Evolutionary conservation across 1,140 invertebrate species (phyloP).

Genomic region (Rhopalosiphum maidis): DNA sequence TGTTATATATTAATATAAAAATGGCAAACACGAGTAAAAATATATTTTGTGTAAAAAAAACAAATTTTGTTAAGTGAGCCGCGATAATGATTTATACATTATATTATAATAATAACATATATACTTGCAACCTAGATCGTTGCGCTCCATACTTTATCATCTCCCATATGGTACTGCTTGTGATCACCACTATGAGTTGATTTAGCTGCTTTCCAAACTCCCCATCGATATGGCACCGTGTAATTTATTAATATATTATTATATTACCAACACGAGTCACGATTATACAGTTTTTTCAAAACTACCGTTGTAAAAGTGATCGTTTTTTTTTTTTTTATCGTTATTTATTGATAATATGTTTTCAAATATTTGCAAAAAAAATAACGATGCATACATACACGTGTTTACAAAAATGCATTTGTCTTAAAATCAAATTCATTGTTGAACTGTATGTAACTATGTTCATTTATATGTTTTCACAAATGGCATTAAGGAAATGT

Average conservation of each 20-base stretch:
- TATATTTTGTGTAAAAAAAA: neutral
- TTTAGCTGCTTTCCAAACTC: neutral
- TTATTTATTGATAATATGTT: neutral
- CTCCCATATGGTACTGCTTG: neutral
- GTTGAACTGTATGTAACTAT: neutral
- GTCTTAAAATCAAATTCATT: neutral
- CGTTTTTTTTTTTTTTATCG: neutral
- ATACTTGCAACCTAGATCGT: neutral
- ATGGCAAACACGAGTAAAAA: neutral
- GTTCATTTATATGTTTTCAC: neutral
- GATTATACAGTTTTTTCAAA: neutral
- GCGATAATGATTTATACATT: neutral
- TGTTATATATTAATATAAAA: neutral
- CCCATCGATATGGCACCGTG: neutral
- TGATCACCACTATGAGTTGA: neutral
- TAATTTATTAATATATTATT: slow-evolving; percentile 21
- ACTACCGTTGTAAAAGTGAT: neutral
- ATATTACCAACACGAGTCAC: neutral
- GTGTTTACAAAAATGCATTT: neutral
- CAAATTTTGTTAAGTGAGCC: slow-evolving; percentile 7
- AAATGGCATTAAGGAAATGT: neutral
- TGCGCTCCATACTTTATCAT: neutral
- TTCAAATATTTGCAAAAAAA: neutral
- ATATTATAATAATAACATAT: neutral
- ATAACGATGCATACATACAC: neutral